Evolutionary conservation across 2,797 vertebrate genomes (phyloP), one percentile per base, ranked within the genome.

Genomic region (Trematomus bernacchii): DNA sequence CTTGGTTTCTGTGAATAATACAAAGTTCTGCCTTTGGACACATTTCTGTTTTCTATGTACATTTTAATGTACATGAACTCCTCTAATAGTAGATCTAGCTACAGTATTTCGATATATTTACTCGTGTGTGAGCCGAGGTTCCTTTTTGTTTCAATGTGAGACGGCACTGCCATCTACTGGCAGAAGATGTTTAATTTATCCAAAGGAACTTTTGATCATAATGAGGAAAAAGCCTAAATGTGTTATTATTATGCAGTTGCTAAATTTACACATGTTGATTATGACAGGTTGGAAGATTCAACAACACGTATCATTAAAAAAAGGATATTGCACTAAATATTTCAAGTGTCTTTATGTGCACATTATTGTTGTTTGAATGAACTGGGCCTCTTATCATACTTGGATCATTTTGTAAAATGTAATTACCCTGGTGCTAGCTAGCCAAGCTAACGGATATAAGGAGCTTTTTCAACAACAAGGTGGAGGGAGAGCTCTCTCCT

Each of bases 131-230:
- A 47, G 9, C 27, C 27, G 27, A 27, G 4, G 8, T n/a, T 18
- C 1, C 11, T 33, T 68, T 16, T 47, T 27, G 16, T 18, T 33
- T 12, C 42, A 18, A 14, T 44, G 5, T 46, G 2, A 33, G 40
- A 18, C 10, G 46, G 23, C 40, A 62, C 27, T 72, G 50, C 47
- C 21, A 61, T 52, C 57, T 61, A 21, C 18, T 71, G 68, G 16
- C 10, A 16, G 6, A 6, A 2, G 18, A 44, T 2, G 3, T 18
- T 4, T 62, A 47, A 7, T 46, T 10, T 21, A 33, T 2, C 46
- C n/a, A 16, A 63, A 33, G 6, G 9, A 12, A 19, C 58, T 23
- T 7, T 15, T 42, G 40, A 42, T 48, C 9, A n/a, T 10, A 21
- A 10, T 1, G 11, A 4, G n/a, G n/a, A 50, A 9, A 48, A 37